Evolutionary conservation across 2,113 vertebrate species (phyloP).

Genomic region (Syrmaticus mikado): DNA sequence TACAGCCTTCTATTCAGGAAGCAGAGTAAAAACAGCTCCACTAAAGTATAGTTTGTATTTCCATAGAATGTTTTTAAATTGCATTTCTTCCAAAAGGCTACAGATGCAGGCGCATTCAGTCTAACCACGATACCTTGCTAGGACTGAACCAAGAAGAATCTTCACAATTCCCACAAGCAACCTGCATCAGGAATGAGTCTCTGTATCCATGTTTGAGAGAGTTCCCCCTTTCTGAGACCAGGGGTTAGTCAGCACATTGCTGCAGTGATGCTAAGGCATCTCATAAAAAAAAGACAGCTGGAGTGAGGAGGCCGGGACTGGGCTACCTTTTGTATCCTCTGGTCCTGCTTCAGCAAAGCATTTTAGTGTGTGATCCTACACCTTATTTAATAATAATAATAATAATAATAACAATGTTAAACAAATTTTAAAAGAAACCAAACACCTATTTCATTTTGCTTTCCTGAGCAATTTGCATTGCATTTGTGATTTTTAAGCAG

Average conservation of each 20-base stretch:
- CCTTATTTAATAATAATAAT: neutral
- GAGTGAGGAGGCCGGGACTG: neutral
- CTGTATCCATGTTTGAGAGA: neutral
- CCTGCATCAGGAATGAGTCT: neutral
- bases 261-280: neutral
- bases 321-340: neutral
- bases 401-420: neutral
- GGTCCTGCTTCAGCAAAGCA: neutral
- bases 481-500: slow-evolving; percentile 32
- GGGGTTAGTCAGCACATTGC: neutral
- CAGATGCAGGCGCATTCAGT: neutral
- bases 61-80: neutral
- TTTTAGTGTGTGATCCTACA: neutral
- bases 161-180: neutral
- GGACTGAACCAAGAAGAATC: neutral
- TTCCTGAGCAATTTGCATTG: neutral
- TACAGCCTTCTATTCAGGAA: neutral
- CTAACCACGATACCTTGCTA: neutral
- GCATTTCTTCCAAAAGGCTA: neutral
- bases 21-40: neutral
- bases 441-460: neutral
- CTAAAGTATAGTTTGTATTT: neutral
- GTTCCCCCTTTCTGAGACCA: neutral
- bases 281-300: neutral
- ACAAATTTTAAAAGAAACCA: too few species aligned